Conservation (phyloP, 92 coral and sea anemone species). For the Chrysogorgia sp. region DNA sequence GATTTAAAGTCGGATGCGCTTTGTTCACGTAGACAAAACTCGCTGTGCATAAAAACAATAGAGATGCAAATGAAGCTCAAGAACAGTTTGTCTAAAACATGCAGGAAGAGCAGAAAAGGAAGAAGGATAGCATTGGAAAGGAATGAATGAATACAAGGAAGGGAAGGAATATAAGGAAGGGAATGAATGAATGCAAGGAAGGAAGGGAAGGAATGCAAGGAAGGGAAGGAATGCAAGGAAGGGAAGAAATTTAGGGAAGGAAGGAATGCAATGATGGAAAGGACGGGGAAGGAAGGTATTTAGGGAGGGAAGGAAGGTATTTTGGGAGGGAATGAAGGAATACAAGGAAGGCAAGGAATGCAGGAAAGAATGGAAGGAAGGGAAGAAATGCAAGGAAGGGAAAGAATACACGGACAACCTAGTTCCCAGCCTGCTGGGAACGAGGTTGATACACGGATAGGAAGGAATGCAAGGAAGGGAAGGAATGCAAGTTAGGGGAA, state of each 20-base stretch:
- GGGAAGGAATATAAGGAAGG: neutral
- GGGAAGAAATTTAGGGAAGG: neutral
- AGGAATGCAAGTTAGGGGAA: too few relatives aligned
- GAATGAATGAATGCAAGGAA: neutral
- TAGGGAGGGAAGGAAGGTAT: neutral
- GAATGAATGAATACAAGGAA: neutral
- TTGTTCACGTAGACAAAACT: conserved; percentile 88
- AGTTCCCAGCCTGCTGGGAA: too few relatives aligned
- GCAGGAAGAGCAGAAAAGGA: neutral
- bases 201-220: neutral
- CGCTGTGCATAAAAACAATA: conserved; percentile 56
- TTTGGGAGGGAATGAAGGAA: too few relatives aligned
- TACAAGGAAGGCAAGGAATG: too few relatives aligned
- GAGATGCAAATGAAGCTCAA: neutral
- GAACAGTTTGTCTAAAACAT: neutral
- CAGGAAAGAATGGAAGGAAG: too few relatives aligned
- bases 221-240: neutral
- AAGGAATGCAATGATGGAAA: neutral
- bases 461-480: too few relatives aligned
- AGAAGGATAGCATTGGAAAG: neutral
- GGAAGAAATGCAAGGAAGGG: too few relatives aligned
- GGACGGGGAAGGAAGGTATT: neutral
- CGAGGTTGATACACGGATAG: too few relatives aligned
- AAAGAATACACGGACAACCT: too few relatives aligned
- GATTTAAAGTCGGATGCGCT: conserved; percentile 78